These are phyloP conservation scores for Platyscapa corneri DNA, from an alignment of 1,140 invertebrate species.

Conservation along the genomic window DNA sequence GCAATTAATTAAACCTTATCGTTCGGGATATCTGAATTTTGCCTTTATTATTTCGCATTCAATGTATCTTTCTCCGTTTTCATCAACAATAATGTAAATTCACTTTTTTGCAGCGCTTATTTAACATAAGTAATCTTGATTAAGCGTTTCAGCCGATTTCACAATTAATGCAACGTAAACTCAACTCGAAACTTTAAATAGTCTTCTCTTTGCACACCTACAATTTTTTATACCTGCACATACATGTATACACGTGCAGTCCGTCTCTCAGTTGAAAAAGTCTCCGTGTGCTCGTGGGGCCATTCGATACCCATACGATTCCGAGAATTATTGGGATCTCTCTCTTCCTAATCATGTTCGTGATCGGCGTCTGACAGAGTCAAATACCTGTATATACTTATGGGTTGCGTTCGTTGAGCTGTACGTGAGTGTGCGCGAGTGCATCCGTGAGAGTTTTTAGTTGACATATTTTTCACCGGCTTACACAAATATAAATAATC, in stretches of 20 bases:
- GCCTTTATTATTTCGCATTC: neutral
- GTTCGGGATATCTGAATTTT: neutral
- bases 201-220: constrained; percentile 30
- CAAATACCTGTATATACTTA: constrained; percentile 55
- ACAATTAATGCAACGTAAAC: constrained; percentile 34
- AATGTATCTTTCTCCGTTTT: constrained; percentile 11
- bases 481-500: neutral
- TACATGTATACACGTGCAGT: constrained; percentile 52
- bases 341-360: constrained; percentile 60
- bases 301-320: constrained; percentile 60
- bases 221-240: constrained; percentile 52
- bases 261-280: constrained; percentile 44
- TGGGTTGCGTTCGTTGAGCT: constrained; percentile 50
- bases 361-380: constrained; percentile 57
- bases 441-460: constrained; percentile 6
- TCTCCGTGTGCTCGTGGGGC: constrained; percentile 5
- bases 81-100: neutral
- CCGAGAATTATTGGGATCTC: constrained; percentile 60
- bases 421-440: constrained; percentile 2
- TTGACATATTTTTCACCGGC: neutral
- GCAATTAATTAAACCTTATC: neutral
- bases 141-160: constrained; percentile 6
- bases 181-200: constrained; percentile 18
- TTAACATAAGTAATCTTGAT: neutral
- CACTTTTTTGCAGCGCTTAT: neutral